A percentile compares a stretch with the other conserved stretches of the same genome.
Conservation (phyloP, 2,888 invertebrate genomes). For the Troides aeacus region DNA sequence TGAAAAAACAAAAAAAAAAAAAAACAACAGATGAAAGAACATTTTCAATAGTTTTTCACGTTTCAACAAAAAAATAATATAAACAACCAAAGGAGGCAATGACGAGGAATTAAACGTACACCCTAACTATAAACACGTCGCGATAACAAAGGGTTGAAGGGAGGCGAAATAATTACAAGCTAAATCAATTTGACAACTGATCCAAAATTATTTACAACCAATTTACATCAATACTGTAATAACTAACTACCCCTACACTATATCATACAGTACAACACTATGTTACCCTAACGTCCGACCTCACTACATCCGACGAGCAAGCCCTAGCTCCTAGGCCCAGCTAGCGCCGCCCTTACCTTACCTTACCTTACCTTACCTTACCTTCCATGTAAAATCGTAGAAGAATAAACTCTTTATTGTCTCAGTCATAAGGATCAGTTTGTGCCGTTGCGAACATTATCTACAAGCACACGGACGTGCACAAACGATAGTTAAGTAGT, state of each 20-base stretch:
- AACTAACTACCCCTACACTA: slow-evolving; percentile 37
- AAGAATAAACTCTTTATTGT: slow-evolving; percentile 20
- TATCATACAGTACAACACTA: slow-evolving; percentile 40
- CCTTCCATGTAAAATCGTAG: slow-evolving; percentile 6
- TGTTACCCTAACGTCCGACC: slow-evolving; percentile 3
- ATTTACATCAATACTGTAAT: slow-evolving; percentile 62
- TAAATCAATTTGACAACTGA: slow-evolving; percentile 46
- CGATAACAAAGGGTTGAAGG: neutral
- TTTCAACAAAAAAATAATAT: too few relatives aligned
- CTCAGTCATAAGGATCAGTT: slow-evolving; percentile 16
- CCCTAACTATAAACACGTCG: too few relatives aligned
- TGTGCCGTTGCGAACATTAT: too few relatives aligned
- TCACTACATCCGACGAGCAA: too few relatives aligned
- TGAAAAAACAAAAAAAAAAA: slow-evolving; percentile 14
- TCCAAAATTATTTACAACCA: slow-evolving; percentile 75
- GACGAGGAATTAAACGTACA: too few relatives aligned
- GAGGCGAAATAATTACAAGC: slow-evolving; percentile 32
- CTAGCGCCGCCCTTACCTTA: too few relatives aligned
- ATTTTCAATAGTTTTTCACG: too few relatives aligned
- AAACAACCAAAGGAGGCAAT: too few relatives aligned
- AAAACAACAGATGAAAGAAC: slow-evolving; percentile 4
- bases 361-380: neutral
- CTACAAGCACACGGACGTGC: too few relatives aligned
- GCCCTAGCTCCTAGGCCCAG: too few relatives aligned
- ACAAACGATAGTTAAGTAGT: too few relatives aligned